phyloP scores from a whole-genome alignment of 1,140 invertebrate genomes.

The Adoxophyes honmai region DNA sequence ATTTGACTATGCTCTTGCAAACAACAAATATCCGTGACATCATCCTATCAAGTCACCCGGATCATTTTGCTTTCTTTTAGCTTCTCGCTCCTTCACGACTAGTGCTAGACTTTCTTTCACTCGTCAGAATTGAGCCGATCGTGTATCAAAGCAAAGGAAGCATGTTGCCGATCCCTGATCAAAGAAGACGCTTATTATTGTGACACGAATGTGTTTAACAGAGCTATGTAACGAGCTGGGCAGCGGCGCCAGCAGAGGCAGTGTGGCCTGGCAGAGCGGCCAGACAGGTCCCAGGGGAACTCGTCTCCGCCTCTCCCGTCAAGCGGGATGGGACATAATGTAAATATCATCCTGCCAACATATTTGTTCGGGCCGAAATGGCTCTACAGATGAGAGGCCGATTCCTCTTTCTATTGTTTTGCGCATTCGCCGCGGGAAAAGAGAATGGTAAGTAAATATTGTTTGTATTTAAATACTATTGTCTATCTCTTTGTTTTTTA shows the following conservation, averaged over 20 bases:
- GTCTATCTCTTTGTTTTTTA: slow-evolving; percentile 31
- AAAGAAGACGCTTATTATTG: slow-evolving; percentile 60
- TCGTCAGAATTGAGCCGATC: no score
- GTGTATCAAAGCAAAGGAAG: no score
- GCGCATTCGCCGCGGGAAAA: slow-evolving; percentile 40
- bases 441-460: slow-evolving; percentile 58
- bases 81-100: no score
- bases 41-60: no score
- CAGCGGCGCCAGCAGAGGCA: slow-evolving; percentile 26
- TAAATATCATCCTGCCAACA: slow-evolving; percentile 51
- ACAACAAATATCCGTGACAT: no score
- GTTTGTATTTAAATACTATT: slow-evolving; percentile 37
- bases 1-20: no score
- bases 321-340: slow-evolving; percentile 63
- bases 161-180: slow-evolving; percentile 26
- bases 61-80: no score
- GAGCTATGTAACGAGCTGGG: slow-evolving; percentile 43
- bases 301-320: slow-evolving; percentile 23
- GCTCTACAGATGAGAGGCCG: slow-evolving; percentile 54
- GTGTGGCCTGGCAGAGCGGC: slow-evolving; percentile 23
- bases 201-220: slow-evolving; percentile 62
- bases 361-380: slow-evolving; percentile 65
- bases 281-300: slow-evolving; percentile 22
- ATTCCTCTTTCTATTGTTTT: slow-evolving; percentile 60
- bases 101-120: no score